phyloP scores from a whole-genome alignment of 2,113 vertebrate genomes.

The Chascanopsetta lugubris region DNA sequence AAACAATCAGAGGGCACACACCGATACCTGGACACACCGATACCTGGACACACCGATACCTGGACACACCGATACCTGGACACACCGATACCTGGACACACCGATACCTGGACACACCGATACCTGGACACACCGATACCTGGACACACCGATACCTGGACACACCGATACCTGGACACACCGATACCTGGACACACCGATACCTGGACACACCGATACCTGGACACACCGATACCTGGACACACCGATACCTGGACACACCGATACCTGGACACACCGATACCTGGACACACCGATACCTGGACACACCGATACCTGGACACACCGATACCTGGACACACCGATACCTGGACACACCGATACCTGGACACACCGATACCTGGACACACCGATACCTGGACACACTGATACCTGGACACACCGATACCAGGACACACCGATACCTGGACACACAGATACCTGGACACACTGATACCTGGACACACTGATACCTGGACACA shows the following conservation, averaged over 20 bases:
- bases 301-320: too few relatives aligned
- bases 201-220: not conserved
- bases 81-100: not conserved
- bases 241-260: too few relatives aligned
- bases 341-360: not conserved
- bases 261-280: not conserved
- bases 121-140: too few relatives aligned
- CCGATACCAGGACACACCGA: too few relatives aligned
- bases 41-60: too few relatives aligned
- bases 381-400: not conserved
- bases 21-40: not conserved
- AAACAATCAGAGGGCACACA: conserved; percentile 64
- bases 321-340: not conserved
- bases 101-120: too few relatives aligned
- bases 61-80: not conserved
- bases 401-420: not conserved
- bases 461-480: not conserved
- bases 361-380: too few relatives aligned
- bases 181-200: too few relatives aligned
- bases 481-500: not conserved
- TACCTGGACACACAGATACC: too few relatives aligned
- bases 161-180: not conserved
- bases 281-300: not conserved
- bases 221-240: not conserved
- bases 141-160: not conserved